Base-by-base conservation (phyloP, 2,888 invertebrate genomes). In the Caenorhabditis auriculariae region DNA sequence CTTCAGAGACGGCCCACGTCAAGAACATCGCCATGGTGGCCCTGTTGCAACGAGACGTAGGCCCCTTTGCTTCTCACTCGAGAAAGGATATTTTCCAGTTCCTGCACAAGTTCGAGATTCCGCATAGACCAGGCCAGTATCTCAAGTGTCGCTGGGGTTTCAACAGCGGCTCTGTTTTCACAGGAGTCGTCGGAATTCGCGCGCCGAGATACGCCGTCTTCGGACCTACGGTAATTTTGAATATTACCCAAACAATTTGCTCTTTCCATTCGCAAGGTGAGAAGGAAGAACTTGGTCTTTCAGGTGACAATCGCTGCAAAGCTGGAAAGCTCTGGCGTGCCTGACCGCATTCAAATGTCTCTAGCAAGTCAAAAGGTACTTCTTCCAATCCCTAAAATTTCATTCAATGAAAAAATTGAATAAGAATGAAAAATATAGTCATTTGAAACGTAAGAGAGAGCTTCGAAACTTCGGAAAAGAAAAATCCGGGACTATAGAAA, bases 131-230 rank as follows among this genome's bases (percentile, higher is more conserved):
- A 5, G 76, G 74, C 0, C 67, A 70, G 44, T 72, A 64, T 51
- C 52, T 80, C 17, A 77, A 78, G 37, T 76, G 80, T 51, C 74
- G 80, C 24, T 76, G 78, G 76, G 80, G 80, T 28, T 76, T 80
- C 67, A 80, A 80, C 61, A 71, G 75, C 4, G 79, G 79, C 6
- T 61, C 69, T 7, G 78, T 80, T 27, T 79, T 77, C 56, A 64
- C 80, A 12, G 80, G 80, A 9, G 77, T 80, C 27, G 75, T 80
- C 35, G 80, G 80, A 17, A 57, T 73, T 32, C 65, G 72, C 17
- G 78, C 77, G 19, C 80, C 80, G 4, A 46, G 77, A 45, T 80
- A 81, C 46, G 75, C 78, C 19, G 73, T 80, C 19, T 80, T 80
- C 50, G 80, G 80, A n/a, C 63, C 61, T 26, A 70, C 79, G 37